phyloP scores from a whole-genome alignment of 2,888 invertebrate genomes.

The Scaptomyza reducta region DNA sequence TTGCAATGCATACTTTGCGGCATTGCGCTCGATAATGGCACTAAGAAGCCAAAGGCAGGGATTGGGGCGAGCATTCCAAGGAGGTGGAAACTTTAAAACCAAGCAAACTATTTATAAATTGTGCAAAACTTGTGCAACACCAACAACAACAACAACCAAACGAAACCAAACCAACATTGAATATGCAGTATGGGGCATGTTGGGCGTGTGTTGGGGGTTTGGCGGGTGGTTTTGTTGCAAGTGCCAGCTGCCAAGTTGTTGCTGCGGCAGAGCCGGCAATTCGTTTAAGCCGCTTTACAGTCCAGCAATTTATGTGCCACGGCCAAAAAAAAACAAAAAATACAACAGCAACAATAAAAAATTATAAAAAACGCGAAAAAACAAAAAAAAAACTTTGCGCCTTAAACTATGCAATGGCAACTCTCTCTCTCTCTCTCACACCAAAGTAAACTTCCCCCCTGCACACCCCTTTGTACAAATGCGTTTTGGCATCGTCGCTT shows the following conservation, averaged over 20 bases:
- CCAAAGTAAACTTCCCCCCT: background rate
- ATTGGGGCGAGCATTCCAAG: slow-evolving; percentile 1
- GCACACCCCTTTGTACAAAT: slow-evolving; percentile 42
- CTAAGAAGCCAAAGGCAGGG: slow-evolving; percentile 24
- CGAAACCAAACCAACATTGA: background rate
- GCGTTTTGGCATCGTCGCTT: slow-evolving; percentile 67
- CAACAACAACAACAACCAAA: slow-evolving; percentile 34
- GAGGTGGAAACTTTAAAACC: slow-evolving; percentile 69
- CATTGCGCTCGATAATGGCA: slow-evolving; percentile 62
- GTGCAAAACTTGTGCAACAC: slow-evolving; percentile 66
- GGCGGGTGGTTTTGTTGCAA: slow-evolving; percentile 26
- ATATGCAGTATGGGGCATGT: background rate
- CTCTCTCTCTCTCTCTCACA: background rate
- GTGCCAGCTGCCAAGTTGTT: slow-evolving; percentile 69
- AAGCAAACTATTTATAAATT: slow-evolving; percentile 75
- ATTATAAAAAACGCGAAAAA: slow-evolving; percentile 5
- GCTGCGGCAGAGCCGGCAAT: slow-evolving; percentile 71
- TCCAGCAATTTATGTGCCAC: slow-evolving; percentile 75
- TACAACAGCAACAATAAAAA: too few species aligned
- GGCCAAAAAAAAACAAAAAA: slow-evolving; percentile 29
- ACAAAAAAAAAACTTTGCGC: slow-evolving; percentile 37
- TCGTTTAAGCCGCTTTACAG: slow-evolving; percentile 76
- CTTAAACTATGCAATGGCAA: slow-evolving; percentile 69
- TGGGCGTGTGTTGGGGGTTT: too few species aligned
- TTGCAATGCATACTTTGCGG: slow-evolving; percentile 66